These are phyloP conservation scores for Portevinia maculata DNA, from an alignment of 2,888 invertebrate genomes.

Conservation along the genomic window DNA sequence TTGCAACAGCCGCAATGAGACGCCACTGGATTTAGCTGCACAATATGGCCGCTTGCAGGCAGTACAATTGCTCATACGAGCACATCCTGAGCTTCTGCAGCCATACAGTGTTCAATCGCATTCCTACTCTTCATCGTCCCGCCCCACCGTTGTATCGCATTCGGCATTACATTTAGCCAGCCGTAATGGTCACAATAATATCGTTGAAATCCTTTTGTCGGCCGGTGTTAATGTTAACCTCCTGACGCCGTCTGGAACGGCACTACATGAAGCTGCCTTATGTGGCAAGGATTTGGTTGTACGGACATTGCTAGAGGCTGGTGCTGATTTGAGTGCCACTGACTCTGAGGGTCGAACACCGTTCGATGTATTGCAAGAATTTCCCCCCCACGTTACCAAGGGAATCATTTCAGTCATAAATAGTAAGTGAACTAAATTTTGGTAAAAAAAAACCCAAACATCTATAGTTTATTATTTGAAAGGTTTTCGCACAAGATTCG, in stretches of 20 bases:
- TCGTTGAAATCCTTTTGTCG: conserved; percentile 91
- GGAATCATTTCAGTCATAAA: conserved; percentile 93
- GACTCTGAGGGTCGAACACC: conserved; percentile 93
- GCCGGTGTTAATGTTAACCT: conserved; percentile 95
- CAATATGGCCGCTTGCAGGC: conserved; percentile 94
- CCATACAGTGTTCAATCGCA: conserved; percentile 84
- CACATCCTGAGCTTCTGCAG: conserved; percentile 92
- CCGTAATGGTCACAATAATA: conserved; percentile 94
- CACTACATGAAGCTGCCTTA: conserved; percentile 96
- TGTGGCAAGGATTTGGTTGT: conserved; percentile 96
- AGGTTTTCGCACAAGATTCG: conserved; percentile 81
- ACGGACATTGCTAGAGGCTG: conserved; percentile 90
- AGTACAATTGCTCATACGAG: conserved; percentile 92
- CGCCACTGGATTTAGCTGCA: conserved; percentile 96
- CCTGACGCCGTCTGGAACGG: conserved; percentile 92
- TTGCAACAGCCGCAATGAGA: conserved; percentile 93
- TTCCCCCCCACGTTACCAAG: conserved; percentile 94
- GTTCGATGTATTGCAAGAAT: conserved; percentile 92
- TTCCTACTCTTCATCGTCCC: neutral
- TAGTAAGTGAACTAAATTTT: conserved; percentile 84
- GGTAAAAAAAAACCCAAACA: too few species aligned
- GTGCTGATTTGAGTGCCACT: conserved; percentile 91
- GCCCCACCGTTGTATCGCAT: conserved; percentile 83
- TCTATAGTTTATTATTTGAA: too few species aligned
- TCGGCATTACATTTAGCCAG: conserved; percentile 97